Evolutionary conservation across 2,113 vertebrate species (phyloP).

Genomic region (Gasterosteus nipponicus): DNA sequence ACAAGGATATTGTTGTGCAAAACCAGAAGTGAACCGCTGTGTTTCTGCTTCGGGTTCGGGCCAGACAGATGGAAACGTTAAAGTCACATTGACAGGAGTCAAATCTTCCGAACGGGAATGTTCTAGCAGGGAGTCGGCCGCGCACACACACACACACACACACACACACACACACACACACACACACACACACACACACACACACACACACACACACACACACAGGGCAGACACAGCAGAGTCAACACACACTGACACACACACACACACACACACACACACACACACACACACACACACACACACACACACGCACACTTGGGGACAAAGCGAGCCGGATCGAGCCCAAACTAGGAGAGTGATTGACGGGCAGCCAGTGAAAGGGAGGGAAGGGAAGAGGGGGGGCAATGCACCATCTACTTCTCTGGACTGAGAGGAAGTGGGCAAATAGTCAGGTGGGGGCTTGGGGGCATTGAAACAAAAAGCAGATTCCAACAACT

Average conservation of each 20-base stretch:
- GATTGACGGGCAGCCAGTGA: slow-evolving; percentile 56
- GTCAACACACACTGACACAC: not conserved
- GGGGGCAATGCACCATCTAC: slow-evolving; percentile 66
- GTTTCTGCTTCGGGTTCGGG: slow-evolving; percentile 73
- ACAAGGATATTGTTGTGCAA: slow-evolving; percentile 81
- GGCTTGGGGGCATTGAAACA: slow-evolving; percentile 54
- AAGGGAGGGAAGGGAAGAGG: not conserved
- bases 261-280: slow-evolving; percentile 12
- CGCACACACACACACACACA: slow-evolving; percentile 73
- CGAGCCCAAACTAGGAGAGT: slow-evolving; percentile 36
- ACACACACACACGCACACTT: not conserved
- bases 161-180: slow-evolving; percentile 1
- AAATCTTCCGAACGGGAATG: slow-evolving; percentile 73
- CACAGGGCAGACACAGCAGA: too few relatives aligned
- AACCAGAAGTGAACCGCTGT: slow-evolving; percentile 78
- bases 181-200: slow-evolving; percentile 15
- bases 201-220: slow-evolving; percentile 10
- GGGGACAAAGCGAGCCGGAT: slow-evolving; percentile 3
- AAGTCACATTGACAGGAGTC: slow-evolving; percentile 74
- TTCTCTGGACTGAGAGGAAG: slow-evolving; percentile 68
- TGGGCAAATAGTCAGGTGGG: slow-evolving; percentile 29
- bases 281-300: slow-evolving; percentile 28
- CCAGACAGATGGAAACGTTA: slow-evolving; percentile 72
- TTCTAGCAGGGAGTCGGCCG: slow-evolving; percentile 69
- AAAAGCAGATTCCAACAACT: slow-evolving; percentile 81